These are phyloP conservation scores for Muntiacus muntjak DNA, from an alignment of 2,113 vertebrate species.

Conservation along the genomic window DNA sequence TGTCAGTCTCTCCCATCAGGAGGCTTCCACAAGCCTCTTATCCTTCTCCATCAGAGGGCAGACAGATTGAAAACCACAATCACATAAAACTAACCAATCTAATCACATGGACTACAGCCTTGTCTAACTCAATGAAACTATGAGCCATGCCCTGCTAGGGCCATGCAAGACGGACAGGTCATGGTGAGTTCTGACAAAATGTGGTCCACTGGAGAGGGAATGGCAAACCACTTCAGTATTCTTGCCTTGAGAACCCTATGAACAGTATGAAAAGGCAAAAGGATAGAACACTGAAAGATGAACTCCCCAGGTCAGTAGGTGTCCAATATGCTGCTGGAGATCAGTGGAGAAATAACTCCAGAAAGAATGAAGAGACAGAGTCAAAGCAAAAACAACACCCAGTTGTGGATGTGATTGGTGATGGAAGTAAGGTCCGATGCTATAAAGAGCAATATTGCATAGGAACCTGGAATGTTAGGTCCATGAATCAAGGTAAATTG, in stretches of 20 bases:
- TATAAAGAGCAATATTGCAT: neutral
- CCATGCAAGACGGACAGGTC: neutral
- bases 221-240: neutral
- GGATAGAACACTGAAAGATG: neutral
- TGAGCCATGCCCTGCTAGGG: neutral
- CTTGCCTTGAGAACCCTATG: neutral
- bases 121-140: neutral
- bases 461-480: neutral
- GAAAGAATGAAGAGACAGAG: neutral
- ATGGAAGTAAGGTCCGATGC: neutral
- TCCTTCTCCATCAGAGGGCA: neutral
- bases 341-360: neutral
- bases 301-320: neutral
- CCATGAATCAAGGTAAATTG: neutral
- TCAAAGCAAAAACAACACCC: neutral
- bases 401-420: neutral
- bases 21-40: too few species aligned
- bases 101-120: neutral
- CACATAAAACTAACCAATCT: neutral
- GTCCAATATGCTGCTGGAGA: neutral
- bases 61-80: neutral
- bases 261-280: neutral
- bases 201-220: neutral
- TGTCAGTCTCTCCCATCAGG: too few species aligned
- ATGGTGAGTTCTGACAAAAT: neutral